phyloP scores from a whole-genome alignment of 2,888 invertebrate species.

The Heliothis peltigera region DNA sequence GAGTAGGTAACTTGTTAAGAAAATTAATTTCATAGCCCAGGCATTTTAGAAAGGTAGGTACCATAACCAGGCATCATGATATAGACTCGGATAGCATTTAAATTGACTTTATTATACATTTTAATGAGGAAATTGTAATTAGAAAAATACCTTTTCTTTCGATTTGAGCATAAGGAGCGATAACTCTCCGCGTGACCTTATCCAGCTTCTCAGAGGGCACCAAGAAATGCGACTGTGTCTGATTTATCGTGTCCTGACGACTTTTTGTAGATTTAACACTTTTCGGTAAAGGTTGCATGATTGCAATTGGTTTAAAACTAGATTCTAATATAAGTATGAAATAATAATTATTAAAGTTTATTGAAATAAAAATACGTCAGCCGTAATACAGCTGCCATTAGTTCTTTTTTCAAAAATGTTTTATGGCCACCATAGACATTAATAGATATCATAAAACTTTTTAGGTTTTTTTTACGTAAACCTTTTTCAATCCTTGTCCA shows the following conservation, averaged over 20 bases:
- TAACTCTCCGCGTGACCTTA: slow-evolving; percentile 89
- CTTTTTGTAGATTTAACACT: slow-evolving; percentile 74
- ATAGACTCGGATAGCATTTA: too few relatives aligned
- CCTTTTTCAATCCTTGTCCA: background rate
- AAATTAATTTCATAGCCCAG: too few relatives aligned
- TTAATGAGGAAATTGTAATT: too few relatives aligned
- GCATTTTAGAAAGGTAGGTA: too few relatives aligned
- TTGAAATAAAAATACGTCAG: slow-evolving; percentile 23
- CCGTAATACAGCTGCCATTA: slow-evolving; percentile 24
- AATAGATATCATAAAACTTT: background rate
- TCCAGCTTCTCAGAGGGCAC: slow-evolving; percentile 85
- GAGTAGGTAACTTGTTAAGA: too few relatives aligned
- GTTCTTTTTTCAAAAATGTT: slow-evolving; percentile 39
- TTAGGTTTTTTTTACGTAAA: background rate
- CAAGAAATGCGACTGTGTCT: slow-evolving; percentile 82
- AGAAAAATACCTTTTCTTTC: slow-evolving; percentile 82
- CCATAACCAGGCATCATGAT: too few relatives aligned
- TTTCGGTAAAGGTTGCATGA: slow-evolving; percentile 71
- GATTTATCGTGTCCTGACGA: slow-evolving; percentile 67
- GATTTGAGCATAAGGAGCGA: slow-evolving; percentile 90
- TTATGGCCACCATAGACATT: background rate
- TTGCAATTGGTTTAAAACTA: slow-evolving; percentile 29
- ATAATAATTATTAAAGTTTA: slow-evolving; percentile 10
- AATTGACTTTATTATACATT: too few relatives aligned
- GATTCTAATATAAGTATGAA: slow-evolving; percentile 18